Base-by-base conservation (phyloP, 2,888 invertebrate genomes). In the Athalia rosae region DNA sequence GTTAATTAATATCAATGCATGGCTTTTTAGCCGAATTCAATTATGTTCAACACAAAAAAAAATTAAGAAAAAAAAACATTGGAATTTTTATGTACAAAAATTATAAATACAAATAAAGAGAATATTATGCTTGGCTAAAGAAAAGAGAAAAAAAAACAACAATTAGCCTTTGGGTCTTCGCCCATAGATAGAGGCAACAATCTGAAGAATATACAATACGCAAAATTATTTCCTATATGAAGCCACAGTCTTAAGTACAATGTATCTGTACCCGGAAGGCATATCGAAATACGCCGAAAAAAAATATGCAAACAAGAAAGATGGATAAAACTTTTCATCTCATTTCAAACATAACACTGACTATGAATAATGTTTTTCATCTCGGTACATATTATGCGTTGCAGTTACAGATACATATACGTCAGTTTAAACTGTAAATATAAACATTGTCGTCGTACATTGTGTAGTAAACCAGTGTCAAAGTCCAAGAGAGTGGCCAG, bases 171-270 rank as follows among this genome's bases (percentile, higher is more conserved):
- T 9, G 62, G 9, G 8, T 7, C 63, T 41, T 43, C 3, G 7
- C 61, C 61, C 50, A 50, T 74, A 28, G 45, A 59, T 56, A 83
- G 78, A 80, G 77, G 81, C 78, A 82, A 81, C 80, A 79, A 79
- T 83, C 79, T 80, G 84, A 80, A 82, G 80, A 81, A 80, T 67
- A 77, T 66, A 74, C 67, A 80, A 63, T 73, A 76, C 76, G 66
- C 76, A 76, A 74, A 81, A 83, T 82, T 82, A 82, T 80, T 83
- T 80, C 81, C 82, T 83, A 84, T 82, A 84, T 79, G 81, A 86
- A 85, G 84, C 84, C 84, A 84, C 86, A 85, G 85, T 85, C 84
- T 88, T 87, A 87, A 88, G 87, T 88, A 88, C 88, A 83, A 86
- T 82, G 83, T 87, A 85, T 86, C 86, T 86, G 86, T 85, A 85